These are phyloP conservation scores for Drosophila ohnishii DNA, from an alignment of 1,140 invertebrate genomes.

Conservation along the genomic window DNA sequence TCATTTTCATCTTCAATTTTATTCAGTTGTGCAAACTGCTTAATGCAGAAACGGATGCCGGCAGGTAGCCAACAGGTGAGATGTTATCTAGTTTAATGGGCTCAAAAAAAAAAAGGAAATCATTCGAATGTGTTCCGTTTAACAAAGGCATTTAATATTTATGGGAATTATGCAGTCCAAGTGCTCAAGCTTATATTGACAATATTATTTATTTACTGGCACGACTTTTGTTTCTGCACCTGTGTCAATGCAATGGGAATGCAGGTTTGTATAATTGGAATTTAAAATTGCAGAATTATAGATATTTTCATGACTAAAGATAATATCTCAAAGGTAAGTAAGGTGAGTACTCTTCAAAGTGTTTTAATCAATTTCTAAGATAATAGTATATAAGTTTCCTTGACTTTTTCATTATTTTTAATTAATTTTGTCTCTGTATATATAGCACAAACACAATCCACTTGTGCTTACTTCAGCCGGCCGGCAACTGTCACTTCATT, in stretches of 20 bases:
- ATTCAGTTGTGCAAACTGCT: neutral
- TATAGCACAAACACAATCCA: too few relatives aligned
- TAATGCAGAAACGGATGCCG: constrained; percentile 11
- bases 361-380: neutral
- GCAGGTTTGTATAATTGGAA: neutral
- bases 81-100: constrained; percentile 17
- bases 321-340: neutral
- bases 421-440: too few relatives aligned
- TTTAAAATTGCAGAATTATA: neutral
- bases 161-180: constrained; percentile 30
- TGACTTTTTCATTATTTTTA: too few relatives aligned
- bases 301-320: neutral
- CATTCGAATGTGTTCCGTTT: constrained; percentile 6
- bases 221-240: constrained; percentile 22
- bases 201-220: constrained; percentile 26
- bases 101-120: neutral
- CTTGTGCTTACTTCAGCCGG: too few relatives aligned
- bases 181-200: neutral
- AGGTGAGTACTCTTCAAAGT: neutral
- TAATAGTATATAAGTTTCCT: too few relatives aligned
- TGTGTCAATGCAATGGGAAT: neutral
- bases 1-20: neutral
- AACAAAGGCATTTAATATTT: constrained; percentile 16
- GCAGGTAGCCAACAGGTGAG: constrained; percentile 7
- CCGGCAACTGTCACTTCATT: too few relatives aligned